Percentiles rank a stretch among this genome's conserved stretches.
phyloP scores from a whole-genome alignment of 2,797 vertebrate species.

The Paratrypauchen microcephalus region DNA sequence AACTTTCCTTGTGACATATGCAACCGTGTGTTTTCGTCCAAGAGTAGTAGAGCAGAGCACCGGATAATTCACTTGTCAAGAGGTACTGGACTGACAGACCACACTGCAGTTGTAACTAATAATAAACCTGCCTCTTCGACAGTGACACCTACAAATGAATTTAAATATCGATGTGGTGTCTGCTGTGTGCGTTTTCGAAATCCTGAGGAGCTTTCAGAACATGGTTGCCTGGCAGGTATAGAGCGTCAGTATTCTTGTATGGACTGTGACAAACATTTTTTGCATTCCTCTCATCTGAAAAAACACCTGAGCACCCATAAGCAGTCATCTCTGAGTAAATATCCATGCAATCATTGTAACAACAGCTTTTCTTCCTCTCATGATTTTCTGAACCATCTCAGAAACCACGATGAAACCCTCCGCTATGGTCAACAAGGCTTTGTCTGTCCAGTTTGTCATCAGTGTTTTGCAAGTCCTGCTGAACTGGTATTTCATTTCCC shows the following conservation, averaged over 20 bases:
- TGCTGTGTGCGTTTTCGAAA: constrained; percentile 73
- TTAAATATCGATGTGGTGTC: constrained; percentile 74
- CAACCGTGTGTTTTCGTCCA: constrained; percentile 73
- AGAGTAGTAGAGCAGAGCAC: constrained; percentile 78
- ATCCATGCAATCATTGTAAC: constrained; percentile 73
- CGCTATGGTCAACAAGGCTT: constrained; percentile 36
- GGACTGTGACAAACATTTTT: constrained; percentile 76
- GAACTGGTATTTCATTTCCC: constrained; percentile 73
- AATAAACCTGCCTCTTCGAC: constrained; percentile 17
- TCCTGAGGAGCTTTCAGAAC: constrained; percentile 76
- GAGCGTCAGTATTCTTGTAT: constrained; percentile 73
- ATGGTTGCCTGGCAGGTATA: constrained; percentile 70
- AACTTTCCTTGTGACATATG: constrained; percentile 84
- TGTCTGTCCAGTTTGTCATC: constrained; percentile 75
- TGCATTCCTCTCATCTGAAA: constrained; percentile 77
- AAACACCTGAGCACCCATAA: constrained; percentile 74
- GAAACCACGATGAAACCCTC: constrained; percentile 52
- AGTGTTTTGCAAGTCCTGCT: constrained; percentile 56
- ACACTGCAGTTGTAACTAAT: constrained; percentile 40
- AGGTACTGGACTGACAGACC: constrained; percentile 10
- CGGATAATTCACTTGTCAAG: constrained; percentile 70
- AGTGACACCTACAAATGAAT: constrained; percentile 38
- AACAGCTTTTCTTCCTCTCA: constrained; percentile 63
- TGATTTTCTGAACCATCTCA: constrained; percentile 69
- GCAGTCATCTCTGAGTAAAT: constrained; percentile 35